These are phyloP conservation scores for Cartodere bifasciata DNA, from an alignment of 2,888 invertebrate species.

Conservation along the genomic window DNA sequence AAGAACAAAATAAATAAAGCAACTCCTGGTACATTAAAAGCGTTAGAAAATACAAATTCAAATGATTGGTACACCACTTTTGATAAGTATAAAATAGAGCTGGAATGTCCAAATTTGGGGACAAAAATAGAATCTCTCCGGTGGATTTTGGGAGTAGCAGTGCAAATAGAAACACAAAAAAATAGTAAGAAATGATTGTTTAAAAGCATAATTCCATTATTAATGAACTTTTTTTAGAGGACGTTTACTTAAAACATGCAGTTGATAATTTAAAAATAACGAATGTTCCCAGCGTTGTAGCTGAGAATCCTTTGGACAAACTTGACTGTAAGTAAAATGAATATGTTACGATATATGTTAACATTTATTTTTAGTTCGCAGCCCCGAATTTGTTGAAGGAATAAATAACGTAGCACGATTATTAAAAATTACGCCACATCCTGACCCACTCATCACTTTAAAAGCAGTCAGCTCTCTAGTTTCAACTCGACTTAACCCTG, in stretches of 20 bases:
- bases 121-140: conserved; percentile 58
- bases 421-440: conserved; percentile 69
- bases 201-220: conserved; percentile 7
- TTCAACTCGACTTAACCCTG: conserved; percentile 43
- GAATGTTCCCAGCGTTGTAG: conserved; percentile 58
- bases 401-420: conserved; percentile 66
- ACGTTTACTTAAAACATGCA: conserved; percentile 56
- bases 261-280: conserved; percentile 46
- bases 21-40: conserved; percentile 66
- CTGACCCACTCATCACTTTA: conserved; percentile 63
- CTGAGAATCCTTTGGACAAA: conserved; percentile 73
- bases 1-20: conserved; percentile 86
- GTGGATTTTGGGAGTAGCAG: conserved; percentile 76
- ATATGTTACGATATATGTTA: conserved; percentile 6
- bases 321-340: conserved; percentile 60
- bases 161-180: conserved; percentile 48
- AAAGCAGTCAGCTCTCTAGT: conserved; percentile 55
- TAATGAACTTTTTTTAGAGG: conserved; percentile 39
- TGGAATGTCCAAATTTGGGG: conserved; percentile 58
- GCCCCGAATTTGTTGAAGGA: conserved; percentile 71
- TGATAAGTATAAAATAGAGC: conserved; percentile 57
- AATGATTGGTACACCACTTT: conserved; percentile 60
- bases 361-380: conserved; percentile 50
- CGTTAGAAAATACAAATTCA: conserved; percentile 54
- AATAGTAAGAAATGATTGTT: conserved; percentile 2